phyloP scores from a whole-genome alignment of 2,797 vertebrate species.

The Eulemur albifrons region DNA sequence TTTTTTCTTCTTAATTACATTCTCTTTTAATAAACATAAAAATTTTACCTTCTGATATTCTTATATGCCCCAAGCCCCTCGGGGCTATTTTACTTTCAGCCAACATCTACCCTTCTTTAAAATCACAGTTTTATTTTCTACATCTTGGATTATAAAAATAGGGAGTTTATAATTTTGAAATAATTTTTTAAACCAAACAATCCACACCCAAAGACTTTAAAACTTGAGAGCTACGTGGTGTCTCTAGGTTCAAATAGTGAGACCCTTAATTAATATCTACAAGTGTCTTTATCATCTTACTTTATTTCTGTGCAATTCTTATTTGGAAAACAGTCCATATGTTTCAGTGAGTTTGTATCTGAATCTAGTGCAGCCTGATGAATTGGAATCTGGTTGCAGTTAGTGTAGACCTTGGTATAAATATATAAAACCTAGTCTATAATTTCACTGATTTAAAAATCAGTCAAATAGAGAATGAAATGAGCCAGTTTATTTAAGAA shows the following conservation, averaged over 20 bases:
- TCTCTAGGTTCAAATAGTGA: not conserved
- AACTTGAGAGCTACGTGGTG: not conserved
- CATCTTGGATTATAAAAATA: constrained; percentile 36
- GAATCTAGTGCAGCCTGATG: not conserved
- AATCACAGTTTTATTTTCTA: constrained; percentile 2
- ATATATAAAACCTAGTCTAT: constrained; percentile 31
- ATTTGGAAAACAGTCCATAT: constrained; percentile 25
- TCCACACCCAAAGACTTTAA: not conserved
- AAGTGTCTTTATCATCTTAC: not conserved
- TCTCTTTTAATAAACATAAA: constrained; percentile 41
- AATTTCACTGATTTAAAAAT: constrained; percentile 37
- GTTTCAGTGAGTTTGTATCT: constrained; percentile 13
- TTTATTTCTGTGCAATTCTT: constrained; percentile 33
- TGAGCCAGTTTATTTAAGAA: constrained; percentile 38
- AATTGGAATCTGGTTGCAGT: not conserved
- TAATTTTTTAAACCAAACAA: constrained; percentile 24
- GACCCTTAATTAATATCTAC: not conserved
- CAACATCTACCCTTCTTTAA: not conserved
- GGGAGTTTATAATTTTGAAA: constrained; percentile 31
- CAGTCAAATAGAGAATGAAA: constrained; percentile 34
- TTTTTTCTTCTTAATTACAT: constrained; percentile 22
- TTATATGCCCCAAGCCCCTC: not conserved
- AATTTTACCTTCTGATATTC: not conserved
- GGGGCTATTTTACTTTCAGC: not conserved
- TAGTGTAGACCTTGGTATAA: not conserved